Percentiles rank a stretch among this genome's conserved stretches.
Evolutionary conservation across 37 sponge, comb jelly and placozoan species (phyloP).

Genomic region (Oscarella lobularis): DNA sequence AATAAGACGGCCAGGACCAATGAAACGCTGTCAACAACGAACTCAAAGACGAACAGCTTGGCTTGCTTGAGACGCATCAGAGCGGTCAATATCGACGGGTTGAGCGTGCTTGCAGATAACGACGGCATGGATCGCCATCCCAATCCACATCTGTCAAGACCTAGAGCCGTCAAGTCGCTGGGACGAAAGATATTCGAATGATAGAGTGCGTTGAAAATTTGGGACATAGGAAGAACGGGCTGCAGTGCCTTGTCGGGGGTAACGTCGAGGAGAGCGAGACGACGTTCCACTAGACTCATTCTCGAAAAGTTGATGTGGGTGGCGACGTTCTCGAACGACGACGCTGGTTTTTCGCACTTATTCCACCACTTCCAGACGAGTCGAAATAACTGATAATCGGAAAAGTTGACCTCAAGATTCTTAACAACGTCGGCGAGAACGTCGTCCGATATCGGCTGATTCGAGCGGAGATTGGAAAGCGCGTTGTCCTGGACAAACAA

Average conservation of each 20-base stretch:
- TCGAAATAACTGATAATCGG: constrained; percentile 39
- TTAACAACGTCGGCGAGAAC: too few relatives aligned
- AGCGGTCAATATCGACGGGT: neutral
- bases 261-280: constrained; percentile 33
- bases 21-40: neutral
- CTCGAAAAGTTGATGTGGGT: constrained; percentile 47
- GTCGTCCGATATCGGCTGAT: too few relatives aligned
- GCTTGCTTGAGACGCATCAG: neutral
- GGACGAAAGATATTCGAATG: constrained; percentile 36
- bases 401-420: constrained; percentile 3
- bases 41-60: neutral
- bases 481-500: neutral
- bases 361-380: constrained; percentile 46
- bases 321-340: constrained; percentile 22
- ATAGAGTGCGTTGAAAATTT: constrained; percentile 59
- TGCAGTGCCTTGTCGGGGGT: neutral
- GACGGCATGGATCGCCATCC: constrained; percentile 21
- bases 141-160: constrained; percentile 29
- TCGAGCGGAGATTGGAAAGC: too few relatives aligned
- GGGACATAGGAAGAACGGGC: constrained; percentile 18
- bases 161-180: constrained; percentile 28
- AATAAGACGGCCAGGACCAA: neutral
- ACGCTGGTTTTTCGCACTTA: constrained; percentile 10
- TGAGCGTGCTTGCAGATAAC: neutral
- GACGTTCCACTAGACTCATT: constrained; percentile 36